These are phyloP conservation scores for Chalcis sispes DNA, from an alignment of 2,888 invertebrate species.

Conservation along the genomic window DNA sequence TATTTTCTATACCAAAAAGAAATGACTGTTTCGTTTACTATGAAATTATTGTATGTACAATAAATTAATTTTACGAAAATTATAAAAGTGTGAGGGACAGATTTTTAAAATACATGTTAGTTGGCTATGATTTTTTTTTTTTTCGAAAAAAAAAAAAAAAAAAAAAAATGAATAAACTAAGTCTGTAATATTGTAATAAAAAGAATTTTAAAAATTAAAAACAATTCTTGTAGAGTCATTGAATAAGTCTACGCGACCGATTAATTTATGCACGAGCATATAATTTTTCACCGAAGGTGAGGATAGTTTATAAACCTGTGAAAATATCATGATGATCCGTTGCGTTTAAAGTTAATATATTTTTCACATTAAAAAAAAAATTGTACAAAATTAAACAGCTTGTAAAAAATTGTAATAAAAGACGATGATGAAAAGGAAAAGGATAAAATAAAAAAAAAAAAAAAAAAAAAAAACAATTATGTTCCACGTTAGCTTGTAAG, in stretches of 20 bases:
- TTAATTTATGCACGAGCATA: not conserved
- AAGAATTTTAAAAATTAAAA: constrained; percentile 13
- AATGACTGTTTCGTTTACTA: too few species aligned
- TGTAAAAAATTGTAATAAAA: constrained; percentile 35
- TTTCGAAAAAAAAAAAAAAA: not conserved
- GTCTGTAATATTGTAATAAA: constrained; percentile 3
- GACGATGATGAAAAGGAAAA: too few species aligned
- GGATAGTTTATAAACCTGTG: too few species aligned
- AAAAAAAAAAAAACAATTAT: not conserved
- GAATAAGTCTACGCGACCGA: not conserved
- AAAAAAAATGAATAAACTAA: not conserved
- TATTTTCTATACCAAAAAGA: too few species aligned
- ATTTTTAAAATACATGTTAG: constrained; percentile 14
- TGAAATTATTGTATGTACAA: too few species aligned
- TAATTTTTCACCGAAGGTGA: not conserved
- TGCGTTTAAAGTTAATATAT: constrained; percentile 12
- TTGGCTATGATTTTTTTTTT: constrained; percentile 35
- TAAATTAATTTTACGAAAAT: not conserved
- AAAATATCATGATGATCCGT: too few species aligned
- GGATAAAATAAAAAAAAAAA: too few species aligned
- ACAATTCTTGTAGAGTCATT: not conserved
- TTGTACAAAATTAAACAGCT: constrained; percentile 42
- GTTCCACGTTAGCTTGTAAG: not conserved
- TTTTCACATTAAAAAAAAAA: constrained; percentile 39
- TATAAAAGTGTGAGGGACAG: constrained; percentile 18